phyloP scores from a whole-genome alignment of 2,797 vertebrate species.

The Clarias platycephalus region DNA sequence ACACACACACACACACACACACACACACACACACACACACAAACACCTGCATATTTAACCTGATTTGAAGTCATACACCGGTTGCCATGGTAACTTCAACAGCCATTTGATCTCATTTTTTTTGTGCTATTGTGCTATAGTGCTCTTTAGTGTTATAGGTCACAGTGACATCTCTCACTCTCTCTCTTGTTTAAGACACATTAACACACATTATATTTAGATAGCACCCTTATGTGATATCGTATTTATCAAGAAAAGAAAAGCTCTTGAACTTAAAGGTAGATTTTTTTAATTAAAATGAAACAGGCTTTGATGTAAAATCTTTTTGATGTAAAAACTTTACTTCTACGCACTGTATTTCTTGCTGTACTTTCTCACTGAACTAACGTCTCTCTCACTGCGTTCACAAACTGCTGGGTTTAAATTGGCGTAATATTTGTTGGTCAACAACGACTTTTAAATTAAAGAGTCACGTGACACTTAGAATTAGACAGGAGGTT shows the following conservation, averaged over 20 bases:
- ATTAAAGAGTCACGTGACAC: too few relatives aligned
- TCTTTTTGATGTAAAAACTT: background rate
- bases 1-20: background rate
- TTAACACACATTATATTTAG: background rate
- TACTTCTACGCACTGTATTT: background rate
- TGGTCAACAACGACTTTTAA: too few relatives aligned
- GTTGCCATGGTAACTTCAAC: constrained; percentile 14
- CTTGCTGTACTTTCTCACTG: background rate
- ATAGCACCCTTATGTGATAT: background rate
- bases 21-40: background rate
- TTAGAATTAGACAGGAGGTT: too few relatives aligned
- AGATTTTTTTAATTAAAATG: background rate
- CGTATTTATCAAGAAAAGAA: background rate
- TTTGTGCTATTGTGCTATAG: too few relatives aligned
- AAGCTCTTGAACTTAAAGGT: background rate
- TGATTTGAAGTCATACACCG: background rate
- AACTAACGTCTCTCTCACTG: background rate
- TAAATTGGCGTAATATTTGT: too few relatives aligned
- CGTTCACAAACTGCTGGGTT: background rate
- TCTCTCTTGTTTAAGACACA: background rate
- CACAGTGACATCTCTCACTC: background rate
- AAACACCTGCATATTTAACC: constrained; percentile 6
- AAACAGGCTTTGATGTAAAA: background rate
- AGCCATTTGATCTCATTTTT: background rate
- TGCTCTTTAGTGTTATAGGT: background rate